Base-by-base conservation (phyloP, 2,888 invertebrate genomes). In the Aspidapion aeneum region DNA sequence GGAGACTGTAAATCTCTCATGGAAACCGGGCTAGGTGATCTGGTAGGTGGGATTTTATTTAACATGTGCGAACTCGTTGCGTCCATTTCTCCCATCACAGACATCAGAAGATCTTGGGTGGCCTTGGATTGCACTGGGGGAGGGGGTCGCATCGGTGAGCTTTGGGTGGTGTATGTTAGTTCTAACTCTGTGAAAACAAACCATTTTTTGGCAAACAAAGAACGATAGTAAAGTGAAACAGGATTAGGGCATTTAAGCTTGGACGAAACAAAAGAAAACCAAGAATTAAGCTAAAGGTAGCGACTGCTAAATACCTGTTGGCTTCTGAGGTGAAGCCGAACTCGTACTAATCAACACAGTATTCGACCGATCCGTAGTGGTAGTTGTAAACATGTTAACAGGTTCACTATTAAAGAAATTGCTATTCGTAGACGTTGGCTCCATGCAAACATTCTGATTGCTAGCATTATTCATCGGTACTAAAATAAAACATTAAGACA, bases 71-170 rank as follows among this genome's bases (percentile, higher is more conserved):
- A 90, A 71, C 94, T 94, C 0, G 93, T 91, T 58, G 92, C 91
- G 74, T 95, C 93, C 88, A 94, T 87, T 62, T 92, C 93, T 1
- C 92, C 94, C 49, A 94, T 93, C 1, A 94, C 94, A 35, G 91
- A 91, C 69, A 90, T 84, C 57, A 94, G 89, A 19, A 95, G 82
- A 74, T 93, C 92, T 81, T 94, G 92, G 0, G 94, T 94, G 78
- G 92, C 91, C 67, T 89, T 86, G 0, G 90, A 87, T 19, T 90
- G 85, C 2, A 88, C 87, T 17, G 87, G 85, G 1, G 84, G 76
- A 0, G 84, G 81, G 50, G 85, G 74, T 64, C 77, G 73, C 3
- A 60, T 56, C 59, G 65, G 67, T 16, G 63, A 20, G 21, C 63
- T 63, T 51, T 72, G 69, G 64, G 78, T 75, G 16, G 78, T 78